A percentile compares a stretch with the other conserved stretches of the same genome.
Conservation (phyloP, 1,140 invertebrate species). For the Lordiphosa collinella region DNA sequence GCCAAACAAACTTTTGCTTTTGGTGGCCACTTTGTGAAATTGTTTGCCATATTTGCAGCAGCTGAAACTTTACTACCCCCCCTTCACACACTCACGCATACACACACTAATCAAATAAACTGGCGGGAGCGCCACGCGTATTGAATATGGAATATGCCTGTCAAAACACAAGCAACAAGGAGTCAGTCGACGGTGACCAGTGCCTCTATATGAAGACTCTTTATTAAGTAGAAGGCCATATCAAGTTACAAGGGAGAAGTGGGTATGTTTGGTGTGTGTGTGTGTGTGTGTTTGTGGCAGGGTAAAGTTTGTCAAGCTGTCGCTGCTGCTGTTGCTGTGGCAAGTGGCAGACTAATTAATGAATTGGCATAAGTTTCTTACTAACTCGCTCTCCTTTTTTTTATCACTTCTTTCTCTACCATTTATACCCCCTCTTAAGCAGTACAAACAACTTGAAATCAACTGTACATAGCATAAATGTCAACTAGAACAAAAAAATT, state of each 20-base stretch:
- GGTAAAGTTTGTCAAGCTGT: conserved; percentile 52
- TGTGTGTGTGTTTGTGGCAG: conserved; percentile 13
- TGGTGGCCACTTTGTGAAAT: conserved; percentile 68
- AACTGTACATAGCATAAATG: conserved; percentile 34
- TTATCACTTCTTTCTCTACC: conserved; percentile 11
- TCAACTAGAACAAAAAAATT: conserved; percentile 15
- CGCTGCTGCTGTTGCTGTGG: conserved; percentile 34
- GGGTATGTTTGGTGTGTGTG: conserved; percentile 1
- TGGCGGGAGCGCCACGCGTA: conserved; percentile 27
- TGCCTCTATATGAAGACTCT: conserved; percentile 48
- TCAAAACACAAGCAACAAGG: conserved; percentile 32
- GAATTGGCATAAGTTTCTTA: conserved; percentile 73
- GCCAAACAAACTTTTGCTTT: conserved; percentile 58
- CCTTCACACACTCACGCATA: conserved; percentile 13
- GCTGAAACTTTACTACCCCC: conserved; percentile 51
- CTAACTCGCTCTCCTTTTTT: conserved; percentile 12
- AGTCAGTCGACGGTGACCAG: conserved; percentile 18
- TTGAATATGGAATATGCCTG: conserved; percentile 53
- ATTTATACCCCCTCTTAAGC: conserved; percentile 8
- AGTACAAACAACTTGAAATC: conserved; percentile 9
- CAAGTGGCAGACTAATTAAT: conserved; percentile 72
- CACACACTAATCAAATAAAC: conserved; percentile 69
- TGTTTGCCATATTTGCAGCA: conserved; percentile 75
- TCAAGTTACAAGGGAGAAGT: conserved; percentile 57
- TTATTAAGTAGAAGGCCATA: conserved; percentile 66